These are phyloP conservation scores for Clavelina lepadiformis DNA, from an alignment of 23 tunicate genomes.

Conservation along the genomic window DNA sequence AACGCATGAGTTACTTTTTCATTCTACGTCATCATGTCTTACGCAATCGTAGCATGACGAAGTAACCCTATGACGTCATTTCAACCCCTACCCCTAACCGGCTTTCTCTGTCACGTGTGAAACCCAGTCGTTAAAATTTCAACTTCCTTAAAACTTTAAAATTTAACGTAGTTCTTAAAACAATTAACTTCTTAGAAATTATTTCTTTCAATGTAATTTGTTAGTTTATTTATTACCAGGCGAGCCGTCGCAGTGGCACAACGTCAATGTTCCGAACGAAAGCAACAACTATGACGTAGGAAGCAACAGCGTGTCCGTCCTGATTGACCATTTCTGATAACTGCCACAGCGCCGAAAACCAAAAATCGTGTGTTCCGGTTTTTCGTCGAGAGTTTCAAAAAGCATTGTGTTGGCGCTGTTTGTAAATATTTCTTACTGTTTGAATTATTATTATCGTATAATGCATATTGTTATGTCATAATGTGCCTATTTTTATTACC, in stretches of 20 bases:
- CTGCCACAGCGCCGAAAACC: no score
- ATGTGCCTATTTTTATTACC: constrained; percentile 19
- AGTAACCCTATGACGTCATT: constrained; percentile 23
- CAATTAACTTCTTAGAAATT: not conserved
- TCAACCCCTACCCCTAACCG: constrained; percentile 1
- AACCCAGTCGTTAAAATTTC: not conserved
- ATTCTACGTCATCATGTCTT: constrained; percentile 1
- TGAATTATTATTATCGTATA: no score
- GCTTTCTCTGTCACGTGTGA: not conserved
- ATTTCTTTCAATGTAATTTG: not conserved
- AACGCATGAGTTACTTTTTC: constrained; percentile 33
- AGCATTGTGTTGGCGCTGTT: no score
- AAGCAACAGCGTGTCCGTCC: constrained; percentile 86
- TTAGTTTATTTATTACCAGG: constrained; percentile 24
- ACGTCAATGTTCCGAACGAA: constrained; percentile 51
- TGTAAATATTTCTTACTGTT: no score
- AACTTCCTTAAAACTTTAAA: not conserved
- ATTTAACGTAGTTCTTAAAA: no score
- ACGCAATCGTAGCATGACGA: constrained; percentile 16
- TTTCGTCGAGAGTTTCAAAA: no score
- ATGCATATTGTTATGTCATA: no score
- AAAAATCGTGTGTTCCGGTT: no score
- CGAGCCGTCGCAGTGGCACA: constrained; percentile 90
- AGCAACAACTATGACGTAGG: constrained; percentile 51
- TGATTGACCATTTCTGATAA: constrained; percentile 86